phyloP scores from a whole-genome alignment of 2,113 vertebrate genomes.

The Mystacornis crossleyi region DNA sequence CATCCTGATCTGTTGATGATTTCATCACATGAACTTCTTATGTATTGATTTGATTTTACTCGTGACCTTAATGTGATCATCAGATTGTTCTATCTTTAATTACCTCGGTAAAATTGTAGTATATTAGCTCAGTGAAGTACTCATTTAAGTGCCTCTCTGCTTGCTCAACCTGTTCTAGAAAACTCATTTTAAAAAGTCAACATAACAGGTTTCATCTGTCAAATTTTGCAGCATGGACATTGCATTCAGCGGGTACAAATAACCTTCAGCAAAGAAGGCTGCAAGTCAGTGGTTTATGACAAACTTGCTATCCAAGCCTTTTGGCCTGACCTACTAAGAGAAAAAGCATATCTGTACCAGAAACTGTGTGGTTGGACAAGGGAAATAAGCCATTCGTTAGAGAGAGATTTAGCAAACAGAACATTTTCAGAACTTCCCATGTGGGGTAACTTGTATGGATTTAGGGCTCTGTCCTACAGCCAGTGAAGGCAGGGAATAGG shows the following conservation, averaged over 20 bases:
- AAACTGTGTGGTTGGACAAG: background rate
- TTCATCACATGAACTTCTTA: background rate
- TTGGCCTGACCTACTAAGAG: background rate
- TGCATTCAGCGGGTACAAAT: background rate
- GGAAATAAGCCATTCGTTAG: background rate
- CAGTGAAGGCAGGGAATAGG: background rate
- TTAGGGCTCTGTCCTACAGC: background rate
- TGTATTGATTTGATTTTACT: background rate
- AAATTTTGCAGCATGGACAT: background rate
- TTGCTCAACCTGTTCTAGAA: constrained; percentile 23
- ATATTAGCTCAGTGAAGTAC: background rate
- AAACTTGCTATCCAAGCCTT: background rate
- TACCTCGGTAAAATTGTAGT: background rate
- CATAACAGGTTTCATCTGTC: background rate
- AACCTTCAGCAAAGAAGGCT: background rate
- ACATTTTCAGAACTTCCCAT: background rate
- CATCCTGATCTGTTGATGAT: background rate
- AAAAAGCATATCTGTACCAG: background rate
- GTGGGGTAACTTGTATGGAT: background rate
- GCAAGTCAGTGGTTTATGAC: background rate
- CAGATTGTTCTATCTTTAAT: constrained; percentile 9
- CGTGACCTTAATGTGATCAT: background rate
- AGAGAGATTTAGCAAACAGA: background rate
- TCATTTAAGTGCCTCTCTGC: constrained; percentile 31
- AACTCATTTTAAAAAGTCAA: constrained; percentile 49